These are phyloP conservation scores for Eupeodes latifasciatus DNA, from an alignment of 2,888 invertebrate genomes.

Conservation along the genomic window DNA sequence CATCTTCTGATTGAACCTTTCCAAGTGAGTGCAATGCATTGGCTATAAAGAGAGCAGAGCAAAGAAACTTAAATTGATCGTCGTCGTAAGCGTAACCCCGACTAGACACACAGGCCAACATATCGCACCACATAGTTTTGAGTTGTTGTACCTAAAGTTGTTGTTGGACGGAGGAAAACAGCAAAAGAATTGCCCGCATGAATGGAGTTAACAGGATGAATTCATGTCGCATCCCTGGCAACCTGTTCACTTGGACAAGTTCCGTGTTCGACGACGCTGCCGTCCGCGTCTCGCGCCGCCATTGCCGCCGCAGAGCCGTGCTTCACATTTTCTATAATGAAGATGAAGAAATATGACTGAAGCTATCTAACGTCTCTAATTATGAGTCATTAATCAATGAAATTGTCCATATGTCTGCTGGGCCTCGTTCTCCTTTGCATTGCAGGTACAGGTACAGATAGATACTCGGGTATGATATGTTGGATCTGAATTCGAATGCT, in stretches of 20 bases:
- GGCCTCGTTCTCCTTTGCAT: constrained; percentile 29
- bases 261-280: constrained; percentile 59
- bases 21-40: constrained; percentile 9
- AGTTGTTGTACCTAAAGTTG: background rate
- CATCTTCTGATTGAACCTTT: constrained; percentile 58
- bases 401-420: constrained; percentile 80
- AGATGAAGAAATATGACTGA: constrained; percentile 83
- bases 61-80: constrained; percentile 36
- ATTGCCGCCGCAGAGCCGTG: constrained; percentile 33
- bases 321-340: constrained; percentile 74
- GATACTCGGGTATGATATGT: background rate
- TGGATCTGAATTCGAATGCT: constrained; percentile 38
- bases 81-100: constrained; percentile 46
- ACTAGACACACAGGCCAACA: constrained; percentile 54
- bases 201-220: constrained; percentile 71
- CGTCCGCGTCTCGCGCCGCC: background rate
- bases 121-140: constrained; percentile 60
- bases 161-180: constrained; percentile 13
- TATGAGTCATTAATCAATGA: constrained; percentile 84
- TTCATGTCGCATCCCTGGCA: constrained; percentile 70
- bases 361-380: constrained; percentile 83
- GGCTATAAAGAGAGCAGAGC: constrained; percentile 4
- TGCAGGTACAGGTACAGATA: background rate
- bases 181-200: constrained; percentile 57
- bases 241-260: constrained; percentile 76